These are phyloP conservation scores for Cetonia aurata DNA, from an alignment of 2,888 invertebrate species.

Conservation along the genomic window DNA sequence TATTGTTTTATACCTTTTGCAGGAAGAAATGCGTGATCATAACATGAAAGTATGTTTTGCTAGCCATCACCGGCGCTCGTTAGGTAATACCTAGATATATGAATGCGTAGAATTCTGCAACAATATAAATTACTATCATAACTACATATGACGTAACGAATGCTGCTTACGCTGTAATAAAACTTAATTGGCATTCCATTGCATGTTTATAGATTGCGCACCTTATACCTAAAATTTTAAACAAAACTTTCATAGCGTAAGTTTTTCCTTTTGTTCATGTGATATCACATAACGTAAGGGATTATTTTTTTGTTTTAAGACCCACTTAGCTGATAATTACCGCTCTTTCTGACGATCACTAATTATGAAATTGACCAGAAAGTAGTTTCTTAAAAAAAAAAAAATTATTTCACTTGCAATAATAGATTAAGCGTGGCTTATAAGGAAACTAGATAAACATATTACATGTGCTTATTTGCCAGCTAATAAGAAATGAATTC, in stretches of 20 bases:
- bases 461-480: slow-evolving; percentile 8
- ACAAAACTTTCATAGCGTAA: too few relatives aligned
- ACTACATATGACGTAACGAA: slow-evolving; percentile 9
- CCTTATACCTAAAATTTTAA: too few relatives aligned
- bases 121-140: slow-evolving; percentile 31
- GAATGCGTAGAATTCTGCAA: slow-evolving; percentile 11
- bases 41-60: slow-evolving; percentile 4
- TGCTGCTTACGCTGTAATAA: slow-evolving; percentile 20
- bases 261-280: too few relatives aligned
- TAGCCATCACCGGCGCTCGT: slow-evolving; percentile 3
- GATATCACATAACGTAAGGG: too few relatives aligned
- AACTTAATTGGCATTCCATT: slow-evolving; percentile 26
- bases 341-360: too few relatives aligned
- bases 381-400: too few relatives aligned
- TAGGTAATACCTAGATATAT: slow-evolving; percentile 9
- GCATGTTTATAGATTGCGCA: slow-evolving; percentile 2
- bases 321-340: too few relatives aligned
- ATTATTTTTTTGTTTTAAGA: too few relatives aligned
- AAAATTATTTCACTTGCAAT: background rate
- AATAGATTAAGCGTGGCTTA: slow-evolving; percentile 12
- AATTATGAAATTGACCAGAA: too few relatives aligned
- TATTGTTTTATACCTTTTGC: slow-evolving; percentile 5
- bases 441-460: background rate
- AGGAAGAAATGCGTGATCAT: background rate
- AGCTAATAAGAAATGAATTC: slow-evolving; percentile 33